Base-by-base conservation (phyloP, 2,797 vertebrate species). In the Rhinoraja longicauda region DNA sequence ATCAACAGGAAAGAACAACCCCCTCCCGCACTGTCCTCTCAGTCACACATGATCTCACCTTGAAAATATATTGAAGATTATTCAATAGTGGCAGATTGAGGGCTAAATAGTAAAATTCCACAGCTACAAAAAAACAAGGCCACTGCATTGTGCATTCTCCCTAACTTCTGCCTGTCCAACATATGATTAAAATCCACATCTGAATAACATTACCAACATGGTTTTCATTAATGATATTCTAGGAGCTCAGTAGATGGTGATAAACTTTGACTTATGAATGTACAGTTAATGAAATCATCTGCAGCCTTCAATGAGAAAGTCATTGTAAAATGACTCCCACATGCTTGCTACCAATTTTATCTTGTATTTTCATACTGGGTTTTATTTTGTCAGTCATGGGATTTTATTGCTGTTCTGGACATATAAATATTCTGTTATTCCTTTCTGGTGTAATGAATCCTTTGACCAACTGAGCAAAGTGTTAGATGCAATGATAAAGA, bases 221-320 rank as follows among this genome's bases (percentile, higher is more conserved):
- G n/a, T 32, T 32, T 77, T 32, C 76, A 32, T 77, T 77, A 13
- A 32, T 77, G 76, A 77, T 77, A 13, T 77, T 77, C 19, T 21
- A 21, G 70, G 19, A 26, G 76, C 76, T 77, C 32, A 36, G n/a
- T 12, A 36, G 26, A 77, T 12, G 36, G 13, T 77, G n/a, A 77
- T 77, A 77, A 77, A 77, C 76, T 77, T 77, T 17, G n/a, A 77
- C 76, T 36, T 77, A 36, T 77, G 76, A 32, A 77, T 36, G 12
- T 32, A 77, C 76, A 77, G 76, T 77, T 77, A 77, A 77, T 77
- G 76, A 77, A 36, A 77, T 77, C 76, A 77, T 36, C 76, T 21
- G n/a, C 15, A 77, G 17, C n/a, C 76, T 36, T 77, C 76, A 77
- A 15, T 36, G 32, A 77, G 32, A 36, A 17, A 77, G 1, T 32